Evolutionary conservation across 2,113 vertebrate species (phyloP), one percentile per base, ranked within the genome.

Genomic region (Eulacestoma nigropectus): DNA sequence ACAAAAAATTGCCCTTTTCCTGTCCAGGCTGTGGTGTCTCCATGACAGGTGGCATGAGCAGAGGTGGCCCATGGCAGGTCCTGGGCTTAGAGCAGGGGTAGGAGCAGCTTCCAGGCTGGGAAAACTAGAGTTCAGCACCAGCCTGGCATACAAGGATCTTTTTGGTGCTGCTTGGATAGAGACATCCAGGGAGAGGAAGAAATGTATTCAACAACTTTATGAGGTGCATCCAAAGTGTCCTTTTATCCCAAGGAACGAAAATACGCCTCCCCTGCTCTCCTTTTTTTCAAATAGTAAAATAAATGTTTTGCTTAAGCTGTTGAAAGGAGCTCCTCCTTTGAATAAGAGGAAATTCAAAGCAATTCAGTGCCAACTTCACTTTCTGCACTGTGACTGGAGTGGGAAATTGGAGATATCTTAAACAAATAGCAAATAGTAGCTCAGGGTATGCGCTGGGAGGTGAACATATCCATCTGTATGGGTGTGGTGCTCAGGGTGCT

Each of bases 231-330:
- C 13, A 25, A 78, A 39, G 7, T 7, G 8, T 39, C 4, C 16
- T 82, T 84, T 91, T 72, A 55, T 44, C 6, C 26, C 18, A 84
- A 79, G 11, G 42, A 84, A 4, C 29, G 8, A 73, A 77, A 70
- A 52, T 4, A 7, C 21, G 4, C 15, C 12, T 44, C 15, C 3
- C 4, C 7, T 29, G 9, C 9, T 35, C 19, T 53, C 0, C 6
- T 25, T 68, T 60, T 32, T 4, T 67, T 80, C 53, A 74, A 68
- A 49, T 8, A 29, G 14, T 35, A 29, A 73, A 73, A 49, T 6
- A 56, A 33, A 67, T 15, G 1, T 44, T 46, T 81, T 56, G 2
- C 10, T 50, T 82, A 33, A 75, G 26, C 6, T 46, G 15, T 17
- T 75, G 21, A 25, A 32, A 15, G 55, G 18, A 81, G 13, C 27